Evolutionary conservation across 2,888 invertebrate genomes (phyloP), one percentile per base, ranked within the genome.

Genomic region (Endomychus coccineus): DNA sequence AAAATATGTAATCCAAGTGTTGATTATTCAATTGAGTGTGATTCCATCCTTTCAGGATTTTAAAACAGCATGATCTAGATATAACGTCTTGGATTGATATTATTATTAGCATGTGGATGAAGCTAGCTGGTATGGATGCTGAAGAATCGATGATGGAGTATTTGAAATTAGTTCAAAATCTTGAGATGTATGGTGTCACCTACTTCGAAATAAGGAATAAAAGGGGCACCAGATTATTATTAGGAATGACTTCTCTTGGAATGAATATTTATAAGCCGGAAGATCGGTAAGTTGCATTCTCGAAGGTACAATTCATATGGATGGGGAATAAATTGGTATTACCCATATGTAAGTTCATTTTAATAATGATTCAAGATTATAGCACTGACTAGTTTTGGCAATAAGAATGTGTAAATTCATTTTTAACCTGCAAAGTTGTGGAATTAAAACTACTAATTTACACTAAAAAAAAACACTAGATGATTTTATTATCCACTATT

Each of bases 81-180:
- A 83, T 86, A 64, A 89, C 91, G 31, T 92, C 95, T 65, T 98
- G 97, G 96, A 94, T 96, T 68, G 85, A 85, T 58, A 86, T 91
- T 57, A 92, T 98, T 60, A 85, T 87, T 52, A 91, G 85, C 57
- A 96, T 97, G 96, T 97, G 94, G 89, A 83, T 84, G 61, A 95
- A 96, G 68, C 94, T 90, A 64, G 80, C 80, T 63, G 84, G 83
- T 27, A 81, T 86, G 84, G 70, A 86, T 54, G 79, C 86, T 51
- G 97, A 97, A 65, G 96, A 97, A 67, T 94, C 95, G 51, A 96
- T 96, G 95, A 85, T 97, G 84, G 97, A 98, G 69, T 97, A 97
- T 70, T 74, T 98, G 55, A 95, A 94, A 74, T 84, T 95, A 51
- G 90, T 90, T 42, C 92, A 95, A 72, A 94, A 95, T 71, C 73